Evolutionary conservation across 1,140 invertebrate genomes (phyloP), one percentile per base, ranked within the genome.

Genomic region (Uloborus diversus): DNA sequence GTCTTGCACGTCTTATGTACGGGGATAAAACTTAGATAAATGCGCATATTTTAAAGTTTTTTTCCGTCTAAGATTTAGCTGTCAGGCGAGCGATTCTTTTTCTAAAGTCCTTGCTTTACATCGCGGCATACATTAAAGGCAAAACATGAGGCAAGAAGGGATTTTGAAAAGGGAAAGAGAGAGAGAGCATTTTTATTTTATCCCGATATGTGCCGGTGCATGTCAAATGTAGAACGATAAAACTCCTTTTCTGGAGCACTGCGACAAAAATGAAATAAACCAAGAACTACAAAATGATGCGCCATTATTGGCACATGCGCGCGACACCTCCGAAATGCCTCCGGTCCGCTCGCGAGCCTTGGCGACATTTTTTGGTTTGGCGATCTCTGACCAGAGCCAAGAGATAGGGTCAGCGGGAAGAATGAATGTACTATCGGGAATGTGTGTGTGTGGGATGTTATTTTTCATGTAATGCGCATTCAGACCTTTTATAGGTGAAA

Each of bases 271-370:
- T 79, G 76, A 79, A 79, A 79, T 69, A 79, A 79, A 79, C 56
- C 76, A 79, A 79, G 76, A 79, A 61, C 64, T 79, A 69, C 76
- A 68, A 69, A 68, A 68, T 79, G 76, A 79, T 79, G 76, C 76
- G 76, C 76, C 76, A 79, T 79, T 79, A 79, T 79, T 79, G 76
- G 76, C 76, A 79, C 76, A 79, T 79, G 76, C 76, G 76, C 76
- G 76, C n/a, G 49, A 61, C 76, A 59, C 76, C 35, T 73, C 49
- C 56, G 69, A 23, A 53, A 53, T 7, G 37, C 7, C 7, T 53
- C 25, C 51, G n/a, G 51, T 53, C n/a, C n/a, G n/a, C n/a, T n/a
- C n/a, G n/a, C n/a, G n/a, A n/a, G n/a, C n/a, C n/a, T n/a, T n/a
- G 51, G 47, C 49, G 66, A 30, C 30, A 56, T 78, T 76, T 53